Percentiles rank a stretch among this genome's conserved stretches.
These are phyloP conservation scores for Volucella inflata DNA, from an alignment of 2,888 invertebrate genomes.

Conservation along the genomic window DNA sequence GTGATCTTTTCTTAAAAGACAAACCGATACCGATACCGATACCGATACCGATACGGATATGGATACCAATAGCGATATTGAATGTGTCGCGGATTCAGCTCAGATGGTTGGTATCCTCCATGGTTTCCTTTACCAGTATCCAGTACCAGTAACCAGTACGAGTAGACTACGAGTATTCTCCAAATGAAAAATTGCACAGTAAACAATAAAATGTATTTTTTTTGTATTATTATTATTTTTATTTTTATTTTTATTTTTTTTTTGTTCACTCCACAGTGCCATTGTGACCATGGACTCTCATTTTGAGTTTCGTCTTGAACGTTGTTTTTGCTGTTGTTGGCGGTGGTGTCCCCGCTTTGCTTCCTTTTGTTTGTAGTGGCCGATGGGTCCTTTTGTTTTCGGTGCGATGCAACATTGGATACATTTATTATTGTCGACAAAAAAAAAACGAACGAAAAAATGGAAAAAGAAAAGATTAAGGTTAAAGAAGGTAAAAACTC, in stretches of 20 bases:
- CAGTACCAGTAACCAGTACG: too few species aligned
- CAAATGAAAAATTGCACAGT: slow-evolving; percentile 68
- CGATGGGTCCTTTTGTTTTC: slow-evolving; percentile 67
- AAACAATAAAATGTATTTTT: slow-evolving; percentile 62
- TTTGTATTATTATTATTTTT: slow-evolving; percentile 13
- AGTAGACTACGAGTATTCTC: slow-evolving; percentile 25
- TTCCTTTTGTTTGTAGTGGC: slow-evolving; percentile 61
- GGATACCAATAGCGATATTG: slow-evolving; percentile 39
- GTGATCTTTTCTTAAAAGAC: slow-evolving; percentile 56
- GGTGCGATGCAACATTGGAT: slow-evolving; percentile 57
- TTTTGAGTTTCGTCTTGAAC: slow-evolving; percentile 12
- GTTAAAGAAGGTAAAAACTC: slow-evolving; percentile 42
- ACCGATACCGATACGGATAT: slow-evolving; percentile 42
- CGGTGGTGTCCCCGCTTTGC: slow-evolving; percentile 26
- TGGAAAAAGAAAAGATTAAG: too few species aligned
- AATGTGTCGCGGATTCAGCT: slow-evolving; percentile 40
- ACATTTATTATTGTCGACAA: slow-evolving; percentile 58
- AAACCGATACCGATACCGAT: slow-evolving; percentile 59
- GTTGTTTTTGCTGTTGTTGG: not conserved
- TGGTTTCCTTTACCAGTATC: not conserved
- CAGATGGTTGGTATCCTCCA: slow-evolving; percentile 15
- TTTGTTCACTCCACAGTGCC: slow-evolving; percentile 26
- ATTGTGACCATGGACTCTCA: slow-evolving; percentile 59
- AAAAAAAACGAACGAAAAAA: not conserved
- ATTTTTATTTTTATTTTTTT: slow-evolving; percentile 22